Evolutionary conservation across 2,113 vertebrate species (phyloP).

Genomic region (Oreochromis tanganicae): DNA sequence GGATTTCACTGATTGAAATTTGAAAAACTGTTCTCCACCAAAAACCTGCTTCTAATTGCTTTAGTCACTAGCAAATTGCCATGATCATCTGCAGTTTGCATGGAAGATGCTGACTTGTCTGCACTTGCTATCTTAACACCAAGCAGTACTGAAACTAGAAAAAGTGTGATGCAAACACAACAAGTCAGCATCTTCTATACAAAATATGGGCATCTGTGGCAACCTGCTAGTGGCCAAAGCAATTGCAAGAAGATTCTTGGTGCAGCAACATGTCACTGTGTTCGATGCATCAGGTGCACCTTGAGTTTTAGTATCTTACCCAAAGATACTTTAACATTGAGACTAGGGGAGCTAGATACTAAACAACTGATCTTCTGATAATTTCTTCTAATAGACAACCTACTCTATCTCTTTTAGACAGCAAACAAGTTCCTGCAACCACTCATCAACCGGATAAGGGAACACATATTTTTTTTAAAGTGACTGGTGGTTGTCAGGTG

Average conservation of each 20-base stretch:
- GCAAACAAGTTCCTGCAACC: background rate
- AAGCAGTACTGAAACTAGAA: background rate
- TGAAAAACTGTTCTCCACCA: background rate
- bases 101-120: background rate
- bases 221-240: background rate
- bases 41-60: too few relatives aligned
- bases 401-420: background rate
- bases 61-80: background rate
- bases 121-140: background rate
- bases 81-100: background rate
- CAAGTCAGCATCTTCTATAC: background rate
- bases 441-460: background rate
- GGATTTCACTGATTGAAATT: background rate
- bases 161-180: background rate
- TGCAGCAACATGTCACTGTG: background rate
- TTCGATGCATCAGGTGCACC: background rate
- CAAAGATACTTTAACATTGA: background rate
- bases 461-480: too few relatives aligned
- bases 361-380: background rate
- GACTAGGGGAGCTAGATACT: background rate
- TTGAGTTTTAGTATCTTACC: background rate
- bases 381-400: background rate
- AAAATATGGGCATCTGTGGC: too few relatives aligned
- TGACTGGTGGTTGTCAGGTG: too few relatives aligned
- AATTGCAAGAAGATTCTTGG: background rate